Evolutionary conservation across 2,888 invertebrate species (phyloP).

Genomic region (Cephus rjabovi): DNA sequence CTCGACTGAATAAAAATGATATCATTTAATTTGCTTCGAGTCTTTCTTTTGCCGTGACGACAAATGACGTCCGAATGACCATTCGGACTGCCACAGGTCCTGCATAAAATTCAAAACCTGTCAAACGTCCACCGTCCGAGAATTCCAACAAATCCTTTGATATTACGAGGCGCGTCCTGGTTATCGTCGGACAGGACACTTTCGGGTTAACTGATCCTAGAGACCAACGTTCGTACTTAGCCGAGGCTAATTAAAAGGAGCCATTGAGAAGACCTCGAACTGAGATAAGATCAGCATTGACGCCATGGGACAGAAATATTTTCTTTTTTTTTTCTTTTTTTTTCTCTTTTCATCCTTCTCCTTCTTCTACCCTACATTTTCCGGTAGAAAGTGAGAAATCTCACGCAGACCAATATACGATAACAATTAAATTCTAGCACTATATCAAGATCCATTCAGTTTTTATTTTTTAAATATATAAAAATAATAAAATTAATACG

Average conservation of each 20-base stretch:
- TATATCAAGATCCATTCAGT: neutral
- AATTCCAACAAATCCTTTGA: constrained; percentile 27
- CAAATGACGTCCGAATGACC: neutral
- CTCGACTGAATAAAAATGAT: neutral
- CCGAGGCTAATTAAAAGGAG: constrained; percentile 62
- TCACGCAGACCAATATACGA: constrained; percentile 26
- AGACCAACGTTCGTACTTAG: constrained; percentile 45
- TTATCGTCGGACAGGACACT: constrained; percentile 21
- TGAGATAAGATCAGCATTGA: constrained; percentile 51
- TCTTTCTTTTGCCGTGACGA: neutral
- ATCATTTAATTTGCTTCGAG: neutral
- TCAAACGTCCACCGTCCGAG: constrained; percentile 7
- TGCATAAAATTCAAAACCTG: constrained; percentile 14
- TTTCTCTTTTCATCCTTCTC: constrained; percentile 11
- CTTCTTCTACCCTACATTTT: neutral
- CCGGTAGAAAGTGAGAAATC: constrained; percentile 39
- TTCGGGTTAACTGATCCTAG: constrained; percentile 30
- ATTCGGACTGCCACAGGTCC: constrained; percentile 3
- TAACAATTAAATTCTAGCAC: constrained; percentile 3
- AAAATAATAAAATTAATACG: neutral
- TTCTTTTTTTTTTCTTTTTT: constrained; percentile 14
- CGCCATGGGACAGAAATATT: constrained; percentile 37
- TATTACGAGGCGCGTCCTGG: constrained; percentile 12
- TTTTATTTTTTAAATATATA: neutral
- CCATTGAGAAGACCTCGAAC: constrained; percentile 37